A percentile compares a stretch with the other conserved stretches of the same genome.
These are phyloP conservation scores for Musca vetustissima DNA, from an alignment of 1,140 invertebrate species.

Conservation along the genomic window DNA sequence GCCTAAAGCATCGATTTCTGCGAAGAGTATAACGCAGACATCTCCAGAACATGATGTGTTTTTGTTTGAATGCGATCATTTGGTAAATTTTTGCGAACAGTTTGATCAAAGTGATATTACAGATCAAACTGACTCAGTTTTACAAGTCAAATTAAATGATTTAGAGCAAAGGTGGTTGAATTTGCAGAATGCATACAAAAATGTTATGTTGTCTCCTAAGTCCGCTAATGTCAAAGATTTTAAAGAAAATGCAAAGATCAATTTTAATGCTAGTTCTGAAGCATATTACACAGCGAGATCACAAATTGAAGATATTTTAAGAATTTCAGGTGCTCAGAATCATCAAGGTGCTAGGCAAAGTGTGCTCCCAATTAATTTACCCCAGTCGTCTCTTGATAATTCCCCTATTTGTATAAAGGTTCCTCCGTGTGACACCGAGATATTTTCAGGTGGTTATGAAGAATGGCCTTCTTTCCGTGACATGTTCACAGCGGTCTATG, in stretches of 20 bases:
- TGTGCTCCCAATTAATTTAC: not conserved
- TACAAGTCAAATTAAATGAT: not conserved
- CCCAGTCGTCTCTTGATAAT: not conserved
- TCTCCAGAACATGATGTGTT: not conserved
- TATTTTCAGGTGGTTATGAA: constrained; percentile 8
- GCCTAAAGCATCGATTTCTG: too few relatives aligned
- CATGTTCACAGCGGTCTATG: constrained; percentile 15
- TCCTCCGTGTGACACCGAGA: constrained; percentile 18
- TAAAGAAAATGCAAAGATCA: not conserved
- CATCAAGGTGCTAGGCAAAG: not conserved
- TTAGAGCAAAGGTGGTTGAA: not conserved
- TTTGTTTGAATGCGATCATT: not conserved
- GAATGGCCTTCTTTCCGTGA: constrained; percentile 8
- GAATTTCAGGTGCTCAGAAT: not conserved
- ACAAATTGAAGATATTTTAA: not conserved
- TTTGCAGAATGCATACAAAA: not conserved
- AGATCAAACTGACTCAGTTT: not conserved
- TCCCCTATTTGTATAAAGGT: not conserved
- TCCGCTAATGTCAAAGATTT: not conserved
- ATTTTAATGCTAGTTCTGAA: not conserved
- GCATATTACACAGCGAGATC: not conserved
- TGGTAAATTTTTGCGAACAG: not conserved
- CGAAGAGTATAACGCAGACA: not conserved
- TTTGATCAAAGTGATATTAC: not conserved
- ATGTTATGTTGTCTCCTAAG: not conserved